Evolutionary conservation across 23 tunicate species (phyloP).

Genomic region (Trididemnum clinides): DNA sequence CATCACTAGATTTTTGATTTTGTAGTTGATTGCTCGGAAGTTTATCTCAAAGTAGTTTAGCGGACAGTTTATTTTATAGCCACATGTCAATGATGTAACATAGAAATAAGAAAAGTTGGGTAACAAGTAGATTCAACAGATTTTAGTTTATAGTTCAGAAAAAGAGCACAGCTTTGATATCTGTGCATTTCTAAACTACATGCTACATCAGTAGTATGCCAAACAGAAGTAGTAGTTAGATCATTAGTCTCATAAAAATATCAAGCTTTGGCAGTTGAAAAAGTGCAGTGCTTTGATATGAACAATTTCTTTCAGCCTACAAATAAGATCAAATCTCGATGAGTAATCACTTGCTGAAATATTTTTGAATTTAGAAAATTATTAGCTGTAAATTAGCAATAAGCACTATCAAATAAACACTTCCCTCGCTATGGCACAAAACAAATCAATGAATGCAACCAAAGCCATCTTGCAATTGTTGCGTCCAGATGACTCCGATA

Average conservation of each 20-base stretch:
- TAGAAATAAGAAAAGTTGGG: no score
- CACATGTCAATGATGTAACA: no score
- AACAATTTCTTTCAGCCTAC: not conserved
- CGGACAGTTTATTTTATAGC: no score
- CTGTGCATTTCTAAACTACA: not conserved
- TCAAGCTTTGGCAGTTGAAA: not conserved
- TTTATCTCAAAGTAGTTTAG: no score
- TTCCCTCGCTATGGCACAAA: not conserved
- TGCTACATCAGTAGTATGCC: not conserved
- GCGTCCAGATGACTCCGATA: not conserved
- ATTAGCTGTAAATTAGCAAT: not conserved
- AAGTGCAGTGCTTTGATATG: not conserved
- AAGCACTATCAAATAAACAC: not conserved
- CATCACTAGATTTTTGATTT: no score
- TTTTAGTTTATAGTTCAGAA: no score
- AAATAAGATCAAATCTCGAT: not conserved
- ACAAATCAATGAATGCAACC: not conserved
- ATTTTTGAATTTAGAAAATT: not conserved
- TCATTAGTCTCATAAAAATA: not conserved
- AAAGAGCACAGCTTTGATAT: not conserved
- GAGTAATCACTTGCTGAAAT: not conserved
- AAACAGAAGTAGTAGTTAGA: not conserved
- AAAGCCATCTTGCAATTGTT: not conserved
- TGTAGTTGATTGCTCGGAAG: no score
- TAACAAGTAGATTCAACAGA: no score